Conservation (phyloP, 2,888 invertebrate genomes). For the Agrochola lota region DNA sequence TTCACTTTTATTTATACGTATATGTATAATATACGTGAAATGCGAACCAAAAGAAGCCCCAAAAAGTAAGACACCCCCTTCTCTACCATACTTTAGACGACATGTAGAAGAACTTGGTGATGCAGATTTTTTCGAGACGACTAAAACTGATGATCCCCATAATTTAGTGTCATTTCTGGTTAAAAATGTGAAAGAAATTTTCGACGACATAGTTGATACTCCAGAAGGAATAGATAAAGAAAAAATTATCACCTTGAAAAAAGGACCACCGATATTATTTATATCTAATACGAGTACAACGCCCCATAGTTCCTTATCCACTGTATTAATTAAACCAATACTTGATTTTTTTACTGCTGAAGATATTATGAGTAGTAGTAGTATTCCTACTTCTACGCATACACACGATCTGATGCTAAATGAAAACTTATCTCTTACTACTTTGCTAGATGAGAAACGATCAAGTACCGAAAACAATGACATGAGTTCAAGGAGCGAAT, state of each 20-base stretch:
- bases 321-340: constrained; percentile 43
- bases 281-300: constrained; percentile 45
- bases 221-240: constrained; percentile 33
- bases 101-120: constrained; percentile 76
- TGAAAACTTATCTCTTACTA: constrained; percentile 68
- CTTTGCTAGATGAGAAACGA: constrained; percentile 64
- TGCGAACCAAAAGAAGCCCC: constrained; percentile 50
- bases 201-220: constrained; percentile 69
- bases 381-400: constrained; percentile 50
- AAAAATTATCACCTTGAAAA: not conserved
- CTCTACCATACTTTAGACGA: constrained; percentile 76
- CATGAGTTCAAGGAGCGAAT: constrained; percentile 56
- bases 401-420: constrained; percentile 57
- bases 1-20: constrained; percentile 44
- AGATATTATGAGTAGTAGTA: constrained; percentile 55
- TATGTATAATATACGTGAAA: constrained; percentile 48
- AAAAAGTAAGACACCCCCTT: constrained; percentile 69
- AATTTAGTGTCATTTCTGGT: constrained; percentile 79
- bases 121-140: constrained; percentile 54
- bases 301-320: constrained; percentile 17
- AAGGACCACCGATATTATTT: constrained; percentile 11
- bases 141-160: constrained; percentile 65
- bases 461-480: constrained; percentile 50
- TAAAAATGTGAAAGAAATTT: constrained; percentile 80
- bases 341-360: constrained; percentile 41